Evolutionary conservation across 2,113 vertebrate species (phyloP).

Genomic region (Leucosticte australis): DNA sequence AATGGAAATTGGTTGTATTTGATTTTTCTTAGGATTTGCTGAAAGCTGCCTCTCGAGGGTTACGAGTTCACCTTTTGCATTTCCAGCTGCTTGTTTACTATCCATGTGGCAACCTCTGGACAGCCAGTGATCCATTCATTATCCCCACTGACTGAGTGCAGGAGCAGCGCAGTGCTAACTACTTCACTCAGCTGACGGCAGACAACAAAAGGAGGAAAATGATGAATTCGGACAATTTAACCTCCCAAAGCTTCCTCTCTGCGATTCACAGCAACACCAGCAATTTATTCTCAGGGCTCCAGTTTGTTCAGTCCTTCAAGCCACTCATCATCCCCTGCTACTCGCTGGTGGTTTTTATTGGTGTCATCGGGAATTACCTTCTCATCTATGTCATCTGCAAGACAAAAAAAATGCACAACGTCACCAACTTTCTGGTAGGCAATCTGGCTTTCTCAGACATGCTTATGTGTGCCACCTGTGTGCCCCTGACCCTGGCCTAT

Average conservation of each 20-base stretch:
- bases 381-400: constrained; percentile 82
- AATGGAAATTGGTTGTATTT: constrained; percentile 6
- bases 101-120: constrained; percentile 26
- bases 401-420: constrained; percentile 82
- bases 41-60: constrained; percentile 15
- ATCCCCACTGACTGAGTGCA: not conserved
- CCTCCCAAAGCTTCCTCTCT: constrained; percentile 72
- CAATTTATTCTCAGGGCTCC: constrained; percentile 78
- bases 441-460: constrained; percentile 86
- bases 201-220: constrained; percentile 21
- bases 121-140: constrained; percentile 11
- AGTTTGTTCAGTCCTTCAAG: constrained; percentile 82
- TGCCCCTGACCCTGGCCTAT: constrained; percentile 80
- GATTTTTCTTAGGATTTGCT: constrained; percentile 36
- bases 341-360: constrained; percentile 75
- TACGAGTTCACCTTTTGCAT: constrained; percentile 25
- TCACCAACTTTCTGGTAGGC: constrained; percentile 86
- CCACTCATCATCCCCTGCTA: constrained; percentile 83
- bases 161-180: not conserved
- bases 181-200: not conserved
- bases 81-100: constrained; percentile 26
- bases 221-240: constrained; percentile 66
- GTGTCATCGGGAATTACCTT: constrained; percentile 82
- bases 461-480: constrained; percentile 82
- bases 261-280: constrained; percentile 69